Evolutionary conservation across 1,140 invertebrate genomes (phyloP).

Genomic region (Pachypsylla venusta): DNA sequence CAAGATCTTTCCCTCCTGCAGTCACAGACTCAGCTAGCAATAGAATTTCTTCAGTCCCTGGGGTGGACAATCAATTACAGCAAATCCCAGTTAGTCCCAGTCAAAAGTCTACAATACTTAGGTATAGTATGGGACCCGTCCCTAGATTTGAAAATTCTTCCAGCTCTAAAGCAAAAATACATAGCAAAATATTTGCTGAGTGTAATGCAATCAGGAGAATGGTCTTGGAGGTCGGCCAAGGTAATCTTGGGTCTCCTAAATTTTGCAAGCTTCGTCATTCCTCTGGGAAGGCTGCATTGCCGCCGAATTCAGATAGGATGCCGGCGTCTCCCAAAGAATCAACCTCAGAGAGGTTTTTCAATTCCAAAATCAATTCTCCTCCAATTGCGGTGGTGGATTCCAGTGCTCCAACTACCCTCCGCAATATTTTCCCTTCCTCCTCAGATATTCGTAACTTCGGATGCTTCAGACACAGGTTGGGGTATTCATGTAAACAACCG

Average conservation of each 20-base stretch:
- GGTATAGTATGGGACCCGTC: slow-evolving; percentile 27
- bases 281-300: slow-evolving; percentile 17
- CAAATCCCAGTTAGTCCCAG: slow-evolving; percentile 25
- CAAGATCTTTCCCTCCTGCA: neutral
- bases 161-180: neutral
- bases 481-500: slow-evolving; percentile 19
- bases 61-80: slow-evolving; percentile 26
- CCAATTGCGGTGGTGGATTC: slow-evolving; percentile 18
- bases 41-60: slow-evolving; percentile 17
- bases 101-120: slow-evolving; percentile 24
- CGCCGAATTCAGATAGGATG: slow-evolving; percentile 16
- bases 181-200: slow-evolving; percentile 5
- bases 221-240: slow-evolving; percentile 17
- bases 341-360: slow-evolving; percentile 2
- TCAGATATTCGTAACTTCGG: slow-evolving; percentile 18
- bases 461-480: slow-evolving; percentile 21
- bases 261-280: slow-evolving; percentile 19
- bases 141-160: neutral
- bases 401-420: neutral
- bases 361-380: neutral
- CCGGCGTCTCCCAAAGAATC: slow-evolving; percentile 11
- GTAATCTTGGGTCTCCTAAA: slow-evolving; percentile 17
- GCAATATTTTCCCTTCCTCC: slow-evolving; percentile 12
- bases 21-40: neutral
- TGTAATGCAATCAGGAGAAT: neutral